Evolutionary conservation across 2,113 vertebrate genomes (phyloP).

Genomic region (Oplegnathus fasciatus): DNA sequence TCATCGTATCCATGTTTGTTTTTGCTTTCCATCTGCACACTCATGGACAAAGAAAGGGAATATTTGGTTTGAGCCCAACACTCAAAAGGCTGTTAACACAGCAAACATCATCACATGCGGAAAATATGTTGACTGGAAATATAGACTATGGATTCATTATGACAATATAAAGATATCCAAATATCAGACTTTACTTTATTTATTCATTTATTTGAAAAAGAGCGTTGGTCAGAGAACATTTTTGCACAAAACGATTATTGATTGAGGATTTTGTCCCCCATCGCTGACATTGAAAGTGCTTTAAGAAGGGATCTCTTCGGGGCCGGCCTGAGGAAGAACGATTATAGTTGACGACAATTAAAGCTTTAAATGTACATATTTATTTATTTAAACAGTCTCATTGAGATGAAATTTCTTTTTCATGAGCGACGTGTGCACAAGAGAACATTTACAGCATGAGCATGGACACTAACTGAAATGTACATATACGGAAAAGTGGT

Average conservation of each 20-base stretch:
- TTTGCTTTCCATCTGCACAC: conserved; percentile 32
- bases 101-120: conserved; percentile 37
- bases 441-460: neutral
- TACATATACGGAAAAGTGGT: neutral
- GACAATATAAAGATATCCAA: neutral
- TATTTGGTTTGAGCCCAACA: conserved; percentile 15
- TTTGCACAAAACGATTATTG: neutral
- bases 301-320: neutral
- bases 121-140: conserved; percentile 35
- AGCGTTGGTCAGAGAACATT: neutral
- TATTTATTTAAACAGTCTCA: neutral
- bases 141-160: conserved; percentile 18
- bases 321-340: neutral
- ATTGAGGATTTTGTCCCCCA: neutral
- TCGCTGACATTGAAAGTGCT: neutral
- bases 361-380: neutral
- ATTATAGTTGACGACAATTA: neutral
- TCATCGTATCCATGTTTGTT: conserved; percentile 30
- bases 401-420: neutral
- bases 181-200: neutral
- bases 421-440: too few species aligned
- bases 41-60: conserved; percentile 14
- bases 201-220: neutral
- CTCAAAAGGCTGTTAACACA: conserved; percentile 26
- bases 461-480: neutral